Evolutionary conservation across 2,888 invertebrate species (phyloP).

Genomic region (Metalampra italica): DNA sequence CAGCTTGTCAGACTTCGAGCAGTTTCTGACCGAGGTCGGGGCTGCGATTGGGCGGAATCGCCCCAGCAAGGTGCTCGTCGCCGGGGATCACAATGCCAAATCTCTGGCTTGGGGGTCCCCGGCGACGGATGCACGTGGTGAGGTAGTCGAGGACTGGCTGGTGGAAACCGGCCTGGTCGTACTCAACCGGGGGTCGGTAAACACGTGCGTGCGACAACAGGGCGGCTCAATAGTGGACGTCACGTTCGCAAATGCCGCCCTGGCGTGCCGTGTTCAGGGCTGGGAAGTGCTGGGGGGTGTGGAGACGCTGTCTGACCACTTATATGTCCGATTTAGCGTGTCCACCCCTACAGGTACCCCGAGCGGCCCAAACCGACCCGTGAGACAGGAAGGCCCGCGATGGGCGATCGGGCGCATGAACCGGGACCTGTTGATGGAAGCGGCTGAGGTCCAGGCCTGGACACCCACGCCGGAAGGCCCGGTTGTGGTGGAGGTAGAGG

Average conservation of each 20-base stretch:
- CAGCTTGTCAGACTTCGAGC: too few species aligned
- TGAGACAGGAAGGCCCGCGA: background rate
- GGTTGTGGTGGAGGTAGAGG: too few species aligned
- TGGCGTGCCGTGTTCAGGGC: background rate
- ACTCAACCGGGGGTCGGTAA: constrained; percentile 9
- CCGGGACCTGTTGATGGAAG: background rate
- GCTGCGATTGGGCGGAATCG: background rate
- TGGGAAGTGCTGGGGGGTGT: constrained; percentile 10
- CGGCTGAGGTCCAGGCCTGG: background rate
- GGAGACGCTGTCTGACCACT: constrained; percentile 7
- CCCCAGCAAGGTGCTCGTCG: background rate
- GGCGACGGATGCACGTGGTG: background rate
- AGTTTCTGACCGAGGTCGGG: too few species aligned
- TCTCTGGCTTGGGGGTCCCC: constrained; percentile 1
- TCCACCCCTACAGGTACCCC: background rate
- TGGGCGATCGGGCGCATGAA: constrained; percentile 2
- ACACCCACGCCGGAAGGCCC: too few species aligned
- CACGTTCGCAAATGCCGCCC: background rate
- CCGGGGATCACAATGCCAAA: constrained; percentile 17
- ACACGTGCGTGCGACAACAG: constrained; percentile 12
- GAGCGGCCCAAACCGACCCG: background rate
- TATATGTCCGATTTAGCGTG: background rate
- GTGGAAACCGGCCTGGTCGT: constrained; percentile 5
- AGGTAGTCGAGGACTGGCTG: constrained; percentile 10
- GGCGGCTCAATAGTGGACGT: constrained; percentile 7